phyloP scores from a whole-genome alignment of 1,140 invertebrate genomes.

The Hycleus phaleratus region DNA sequence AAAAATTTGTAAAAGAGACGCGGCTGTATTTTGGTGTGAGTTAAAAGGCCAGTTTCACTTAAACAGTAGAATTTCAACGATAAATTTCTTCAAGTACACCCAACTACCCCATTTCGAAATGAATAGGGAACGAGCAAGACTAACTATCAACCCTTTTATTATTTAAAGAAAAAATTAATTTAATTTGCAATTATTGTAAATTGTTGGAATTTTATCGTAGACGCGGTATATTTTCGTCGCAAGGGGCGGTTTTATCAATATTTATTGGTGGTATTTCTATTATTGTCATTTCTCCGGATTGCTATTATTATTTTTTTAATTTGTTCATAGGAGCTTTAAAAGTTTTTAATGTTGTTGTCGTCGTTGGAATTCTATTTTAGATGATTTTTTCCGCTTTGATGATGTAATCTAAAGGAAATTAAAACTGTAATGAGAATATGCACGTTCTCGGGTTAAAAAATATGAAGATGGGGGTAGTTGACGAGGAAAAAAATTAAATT shows the following conservation, averaged over 20 bases:
- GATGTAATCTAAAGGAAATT: conserved; percentile 25
- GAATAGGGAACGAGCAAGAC: too few relatives aligned
- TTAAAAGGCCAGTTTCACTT: too few relatives aligned
- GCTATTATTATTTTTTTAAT: not conserved
- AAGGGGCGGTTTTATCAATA: conserved; percentile 13
- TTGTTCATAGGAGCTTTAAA: conserved; percentile 1
- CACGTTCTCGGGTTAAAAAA: not conserved
- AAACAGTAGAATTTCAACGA: too few relatives aligned
- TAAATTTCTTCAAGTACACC: too few relatives aligned
- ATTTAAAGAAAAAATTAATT: conserved; percentile 19
- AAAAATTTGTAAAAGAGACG: conserved; percentile 24
- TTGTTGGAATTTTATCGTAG: conserved; percentile 21
- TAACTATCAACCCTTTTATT: too few relatives aligned
- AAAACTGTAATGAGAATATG: conserved; percentile 24
- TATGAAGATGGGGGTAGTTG: too few relatives aligned
- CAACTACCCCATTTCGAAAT: too few relatives aligned
- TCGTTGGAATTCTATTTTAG: conserved; percentile 15
- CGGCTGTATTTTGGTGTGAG: not conserved
- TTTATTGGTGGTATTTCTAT: not conserved
- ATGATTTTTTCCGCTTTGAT: conserved; percentile 18
- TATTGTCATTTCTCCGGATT: not conserved
- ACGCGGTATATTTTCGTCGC: conserved; percentile 17
- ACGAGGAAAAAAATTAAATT: too few relatives aligned
- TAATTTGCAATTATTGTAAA: conserved; percentile 23
- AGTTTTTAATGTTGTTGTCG: conserved; percentile 14